Evolutionary conservation across 2,797 vertebrate species (phyloP).

Genomic region (Ambastaia sidthimunki): DNA sequence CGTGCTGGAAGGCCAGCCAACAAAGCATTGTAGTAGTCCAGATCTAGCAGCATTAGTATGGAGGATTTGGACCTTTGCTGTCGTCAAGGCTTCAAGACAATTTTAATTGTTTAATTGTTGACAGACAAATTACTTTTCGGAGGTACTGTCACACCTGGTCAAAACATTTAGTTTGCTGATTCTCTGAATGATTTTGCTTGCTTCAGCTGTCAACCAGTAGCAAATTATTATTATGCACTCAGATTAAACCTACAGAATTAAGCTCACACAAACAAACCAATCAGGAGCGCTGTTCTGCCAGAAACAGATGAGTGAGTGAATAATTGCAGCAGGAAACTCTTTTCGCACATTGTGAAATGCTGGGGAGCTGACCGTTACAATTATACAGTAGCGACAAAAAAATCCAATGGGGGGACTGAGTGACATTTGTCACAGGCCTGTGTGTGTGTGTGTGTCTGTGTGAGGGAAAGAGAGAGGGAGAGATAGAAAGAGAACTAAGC

Average conservation of each 20-base stretch:
- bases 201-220: too few species aligned
- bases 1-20: too few species aligned
- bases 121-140: too few species aligned
- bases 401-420: slow-evolving; percentile 10
- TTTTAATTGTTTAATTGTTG: too few species aligned
- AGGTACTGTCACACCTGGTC: too few species aligned
- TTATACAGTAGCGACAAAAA: background rate
- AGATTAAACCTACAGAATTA: slow-evolving; percentile 24
- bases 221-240: background rate
- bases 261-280: slow-evolving; percentile 10
- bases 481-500: background rate
- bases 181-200: too few species aligned
- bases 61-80: too few species aligned
- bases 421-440: slow-evolving; percentile 5
- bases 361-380: background rate
- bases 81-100: too few species aligned
- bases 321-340: background rate
- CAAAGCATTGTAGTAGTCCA: too few species aligned
- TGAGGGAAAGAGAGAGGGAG: too few species aligned
- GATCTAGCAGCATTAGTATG: too few species aligned
- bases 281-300: background rate
- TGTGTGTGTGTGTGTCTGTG: background rate
- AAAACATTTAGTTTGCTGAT: too few species aligned
- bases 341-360: background rate
- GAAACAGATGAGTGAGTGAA: background rate